Percentiles rank a stretch among this genome's conserved stretches.
phyloP scores from a whole-genome alignment of 2,888 invertebrate species.

The Trichogramma dendrolimi region DNA sequence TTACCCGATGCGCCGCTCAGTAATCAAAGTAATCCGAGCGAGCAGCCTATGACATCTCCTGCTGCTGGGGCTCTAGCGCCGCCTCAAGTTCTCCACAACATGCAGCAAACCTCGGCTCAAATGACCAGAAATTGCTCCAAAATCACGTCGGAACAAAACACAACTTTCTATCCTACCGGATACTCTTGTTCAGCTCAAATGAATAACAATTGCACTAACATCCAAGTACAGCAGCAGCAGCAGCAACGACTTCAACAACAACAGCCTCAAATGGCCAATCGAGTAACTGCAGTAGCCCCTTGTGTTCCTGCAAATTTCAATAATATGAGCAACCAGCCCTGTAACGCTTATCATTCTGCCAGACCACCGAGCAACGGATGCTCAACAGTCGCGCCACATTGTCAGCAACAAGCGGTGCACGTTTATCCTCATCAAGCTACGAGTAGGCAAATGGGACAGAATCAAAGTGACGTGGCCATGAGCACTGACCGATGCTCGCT shows the following conservation, averaged over 20 bases:
- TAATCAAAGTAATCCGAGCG: slow-evolving; percentile 43
- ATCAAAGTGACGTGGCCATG: slow-evolving; percentile 28
- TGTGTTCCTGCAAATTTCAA: slow-evolving; percentile 33
- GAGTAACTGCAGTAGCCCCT: slow-evolving; percentile 1
- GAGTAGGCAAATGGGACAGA: slow-evolving; percentile 52
- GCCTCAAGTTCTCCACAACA: slow-evolving; percentile 42
- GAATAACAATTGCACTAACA: slow-evolving; percentile 25
- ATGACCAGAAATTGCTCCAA: slow-evolving; percentile 45
- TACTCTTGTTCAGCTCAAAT: slow-evolving; percentile 43
- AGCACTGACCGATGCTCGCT: slow-evolving; percentile 53
- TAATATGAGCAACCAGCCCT: slow-evolving; percentile 30
- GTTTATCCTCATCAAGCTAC: slow-evolving; percentile 21
- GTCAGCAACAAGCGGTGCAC: slow-evolving; percentile 50
- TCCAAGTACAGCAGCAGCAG: slow-evolving; percentile 34
- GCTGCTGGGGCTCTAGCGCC: slow-evolving; percentile 48
- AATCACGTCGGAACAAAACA: slow-evolving; percentile 28
- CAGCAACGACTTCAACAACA: slow-evolving; percentile 23
- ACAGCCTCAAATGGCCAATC: too few relatives aligned
- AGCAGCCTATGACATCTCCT: slow-evolving; percentile 48
- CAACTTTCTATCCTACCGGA: slow-evolving; percentile 33
- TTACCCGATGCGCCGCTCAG: slow-evolving; percentile 43
- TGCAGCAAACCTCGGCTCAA: slow-evolving; percentile 46
- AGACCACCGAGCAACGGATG: slow-evolving; percentile 36
- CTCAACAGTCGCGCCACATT: slow-evolving; percentile 43
- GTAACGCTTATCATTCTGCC: slow-evolving; percentile 33